phyloP scores from a whole-genome alignment of 2,888 invertebrate species.

The Teinopalpus imperialis region DNA sequence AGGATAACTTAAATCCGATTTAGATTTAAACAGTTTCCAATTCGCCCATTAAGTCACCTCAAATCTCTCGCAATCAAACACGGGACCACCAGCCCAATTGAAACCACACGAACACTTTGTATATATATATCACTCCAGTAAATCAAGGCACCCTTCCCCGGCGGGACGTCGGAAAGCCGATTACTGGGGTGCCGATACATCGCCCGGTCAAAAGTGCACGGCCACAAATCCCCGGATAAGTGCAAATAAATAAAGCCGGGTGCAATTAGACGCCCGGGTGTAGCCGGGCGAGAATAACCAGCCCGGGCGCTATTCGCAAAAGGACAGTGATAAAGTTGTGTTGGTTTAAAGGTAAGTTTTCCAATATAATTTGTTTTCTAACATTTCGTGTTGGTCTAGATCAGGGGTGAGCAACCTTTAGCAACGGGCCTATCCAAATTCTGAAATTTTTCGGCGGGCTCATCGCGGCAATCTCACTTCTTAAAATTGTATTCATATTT shows the following conservation, averaged over 20 bases:
- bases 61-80: background rate
- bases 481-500: no score
- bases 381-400: no score
- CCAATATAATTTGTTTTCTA: background rate
- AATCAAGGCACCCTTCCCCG: slow-evolving; percentile 11
- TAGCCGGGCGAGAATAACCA: background rate
- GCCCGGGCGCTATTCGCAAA: background rate
- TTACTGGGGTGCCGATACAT: slow-evolving; percentile 18
- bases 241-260: slow-evolving; percentile 19
- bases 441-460: no score
- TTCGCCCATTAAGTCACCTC: background rate
- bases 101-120: background rate
- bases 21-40: background rate
- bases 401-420: no score
- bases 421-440: no score
- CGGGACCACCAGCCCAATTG: background rate
- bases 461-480: no score
- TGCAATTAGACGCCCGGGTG: slow-evolving; percentile 18
- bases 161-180: slow-evolving; percentile 12
- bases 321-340: background rate
- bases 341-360: background rate
- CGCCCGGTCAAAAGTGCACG: slow-evolving; percentile 21
- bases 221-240: slow-evolving; percentile 19
- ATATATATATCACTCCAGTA: slow-evolving; percentile 13
- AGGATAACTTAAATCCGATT: no score